Conservation (phyloP, 2,113 vertebrate genomes). For the Psittacula cyanocephala region DNA sequence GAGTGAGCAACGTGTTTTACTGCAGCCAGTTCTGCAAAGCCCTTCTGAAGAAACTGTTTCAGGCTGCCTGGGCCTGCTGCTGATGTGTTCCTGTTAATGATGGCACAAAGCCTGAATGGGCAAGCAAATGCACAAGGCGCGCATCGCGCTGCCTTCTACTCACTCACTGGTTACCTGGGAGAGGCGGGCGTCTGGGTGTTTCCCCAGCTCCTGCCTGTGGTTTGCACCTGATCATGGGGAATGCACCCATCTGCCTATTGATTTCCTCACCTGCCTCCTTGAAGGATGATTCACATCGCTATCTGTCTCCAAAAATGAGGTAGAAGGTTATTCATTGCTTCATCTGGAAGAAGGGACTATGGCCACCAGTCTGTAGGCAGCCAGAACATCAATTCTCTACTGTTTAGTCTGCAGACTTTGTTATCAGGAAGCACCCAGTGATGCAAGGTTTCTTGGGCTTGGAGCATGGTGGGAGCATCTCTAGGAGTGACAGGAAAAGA, state of each 20-base stretch:
- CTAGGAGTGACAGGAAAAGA: neutral
- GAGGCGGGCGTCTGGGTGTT: neutral
- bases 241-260: neutral
- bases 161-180: too few species aligned
- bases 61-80: neutral
- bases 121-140: neutral
- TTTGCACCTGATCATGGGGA: neutral
- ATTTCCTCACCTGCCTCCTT: neutral
- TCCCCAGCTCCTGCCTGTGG: neutral
- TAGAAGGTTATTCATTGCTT: neutral
- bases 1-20: rapidly evolving
- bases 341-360: neutral
- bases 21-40: neutral
- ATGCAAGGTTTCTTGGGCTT: neutral
- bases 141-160: neutral
- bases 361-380: neutral
- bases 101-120: neutral
- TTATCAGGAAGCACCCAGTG: neutral
- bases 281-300: neutral
- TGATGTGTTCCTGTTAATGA: rapidly evolving
- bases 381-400: neutral
- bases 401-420: neutral
- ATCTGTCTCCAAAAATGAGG: neutral
- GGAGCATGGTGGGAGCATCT: neutral
- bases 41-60: neutral